Evolutionary conservation across 1,140 invertebrate genomes (phyloP), one percentile per base, ranked within the genome.

Genomic region (Maconellicoccus hirsutus): DNA sequence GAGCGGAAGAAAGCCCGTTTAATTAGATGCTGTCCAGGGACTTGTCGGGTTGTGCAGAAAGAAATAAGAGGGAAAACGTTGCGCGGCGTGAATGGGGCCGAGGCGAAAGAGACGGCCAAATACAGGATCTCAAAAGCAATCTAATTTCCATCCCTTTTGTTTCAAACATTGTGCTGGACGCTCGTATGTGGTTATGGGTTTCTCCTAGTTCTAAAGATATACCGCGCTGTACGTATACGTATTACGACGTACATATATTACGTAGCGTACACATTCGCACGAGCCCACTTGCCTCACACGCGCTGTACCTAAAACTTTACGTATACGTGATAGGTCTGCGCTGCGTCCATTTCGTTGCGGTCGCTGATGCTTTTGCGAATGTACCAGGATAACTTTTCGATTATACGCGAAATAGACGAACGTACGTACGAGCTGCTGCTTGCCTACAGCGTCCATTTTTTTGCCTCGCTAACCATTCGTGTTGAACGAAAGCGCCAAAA

Each of bases 121-220:
- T 52, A 52, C 42, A 52, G 42, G 42, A 52, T 52, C 42, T 52
- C 42, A 19, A 52, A 52, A 52, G 42, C 42, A 52, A 52, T 52
- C 42, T 52, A 52, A 52, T 52, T 52, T 52, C 42, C 42, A 52
- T 52, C 42, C 42, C 42, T 52, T 52, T 52, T 52, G 42, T 52
- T 52, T 52, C 42, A 52, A 52, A 52, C 42, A 52, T 52, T 52
- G 42, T 52, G n/a, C 42, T 52, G 12, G 29, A 33, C 16, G 42
- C 12, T 52, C 42, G 42, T 52, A 33, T 33, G 42, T 52, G 42
- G 42, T 52, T 52, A 52, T 52, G 42, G 42, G 42, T 52, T 52
- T 52, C 42, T 52, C 29, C 12, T 6, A 16, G 4, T 52, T 52
- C 42, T 19, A 52, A 52, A 52, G 42, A 52, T 52, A 52, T 52